Percentiles rank a stretch among this genome's conserved stretches.
Evolutionary conservation across 2,888 invertebrate genomes (phyloP).

Genomic region (Conus canariensis): DNA sequence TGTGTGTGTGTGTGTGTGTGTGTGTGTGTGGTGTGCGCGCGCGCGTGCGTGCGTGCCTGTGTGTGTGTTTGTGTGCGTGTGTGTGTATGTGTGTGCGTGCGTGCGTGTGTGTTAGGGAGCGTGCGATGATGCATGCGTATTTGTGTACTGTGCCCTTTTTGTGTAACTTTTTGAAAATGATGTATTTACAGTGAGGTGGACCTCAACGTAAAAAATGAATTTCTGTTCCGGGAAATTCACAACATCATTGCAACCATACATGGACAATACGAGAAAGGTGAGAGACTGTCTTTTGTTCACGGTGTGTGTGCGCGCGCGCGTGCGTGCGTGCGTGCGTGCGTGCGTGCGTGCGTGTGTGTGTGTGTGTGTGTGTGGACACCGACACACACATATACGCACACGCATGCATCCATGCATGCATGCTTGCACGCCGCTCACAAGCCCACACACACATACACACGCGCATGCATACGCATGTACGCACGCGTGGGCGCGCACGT

Average conservation of each 20-base stretch:
- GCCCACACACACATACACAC: neutral
- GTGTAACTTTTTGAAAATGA: neutral
- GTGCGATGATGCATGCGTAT: neutral
- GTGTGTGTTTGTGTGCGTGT: neutral
- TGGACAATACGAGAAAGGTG: constrained; percentile 75
- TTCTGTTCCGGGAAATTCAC: constrained; percentile 64
- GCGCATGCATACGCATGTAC: neutral
- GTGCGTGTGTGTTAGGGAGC: neutral
- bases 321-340: too few species aligned
- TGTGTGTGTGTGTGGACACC: too few species aligned
- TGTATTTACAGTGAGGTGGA: constrained; percentile 52
- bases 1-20: too few species aligned
- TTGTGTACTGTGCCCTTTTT: neutral
- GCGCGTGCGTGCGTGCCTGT: too few species aligned
- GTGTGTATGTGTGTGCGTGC: neutral
- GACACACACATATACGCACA: too few species aligned
- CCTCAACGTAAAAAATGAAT: constrained; percentile 64
- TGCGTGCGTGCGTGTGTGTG: too few species aligned
- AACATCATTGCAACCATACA: constrained; percentile 75
- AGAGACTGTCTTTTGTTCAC: neutral
- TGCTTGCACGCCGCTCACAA: neutral
- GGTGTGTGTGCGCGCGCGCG: neutral
- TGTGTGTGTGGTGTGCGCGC: too few species aligned
- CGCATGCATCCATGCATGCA: too few species aligned
- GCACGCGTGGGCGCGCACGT: neutral